Conservation (phyloP, 2,113 vertebrate genomes). For the Diphyllodes magnificus region DNA sequence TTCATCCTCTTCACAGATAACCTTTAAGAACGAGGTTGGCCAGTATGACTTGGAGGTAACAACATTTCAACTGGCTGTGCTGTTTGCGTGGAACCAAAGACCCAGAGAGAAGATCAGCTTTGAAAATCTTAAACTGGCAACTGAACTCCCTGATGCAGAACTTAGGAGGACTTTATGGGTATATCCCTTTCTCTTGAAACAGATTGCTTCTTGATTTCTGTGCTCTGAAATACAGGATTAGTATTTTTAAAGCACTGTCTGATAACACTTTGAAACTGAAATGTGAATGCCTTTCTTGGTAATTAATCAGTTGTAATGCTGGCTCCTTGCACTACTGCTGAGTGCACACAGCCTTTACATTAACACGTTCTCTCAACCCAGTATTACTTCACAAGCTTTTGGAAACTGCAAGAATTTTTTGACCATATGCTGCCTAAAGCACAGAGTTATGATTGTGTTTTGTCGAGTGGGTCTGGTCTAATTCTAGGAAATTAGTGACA, state of each 20-base stretch:
- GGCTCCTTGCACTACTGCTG: neutral
- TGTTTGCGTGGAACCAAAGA: conserved; percentile 99
- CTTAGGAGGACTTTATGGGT: conserved; percentile 98
- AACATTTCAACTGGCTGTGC: conserved; percentile 95
- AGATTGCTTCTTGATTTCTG: neutral
- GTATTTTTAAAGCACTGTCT: neutral
- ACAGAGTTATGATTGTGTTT: neutral
- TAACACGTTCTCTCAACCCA: neutral
- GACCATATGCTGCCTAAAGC: neutral
- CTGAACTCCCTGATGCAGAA: conserved; percentile 96
- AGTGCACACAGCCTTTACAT: neutral
- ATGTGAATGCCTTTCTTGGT: neutral
- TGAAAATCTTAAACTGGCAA: conserved; percentile 96
- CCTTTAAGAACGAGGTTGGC: conserved; percentile 98
- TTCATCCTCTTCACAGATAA: conserved; percentile 79
- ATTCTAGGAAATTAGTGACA: neutral
- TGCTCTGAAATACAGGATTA: neutral
- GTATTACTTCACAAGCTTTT: neutral
- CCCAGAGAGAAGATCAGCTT: conserved; percentile 98
- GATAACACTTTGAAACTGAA: neutral
- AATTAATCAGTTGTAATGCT: neutral
- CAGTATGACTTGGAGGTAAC: conserved; percentile 98
- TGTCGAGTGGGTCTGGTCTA: neutral
- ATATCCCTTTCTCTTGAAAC: conserved; percentile 64
- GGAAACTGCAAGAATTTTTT: neutral